Evolutionary conservation across 2,888 invertebrate genomes (phyloP).

Genomic region (Himalopsyche japonica): DNA sequence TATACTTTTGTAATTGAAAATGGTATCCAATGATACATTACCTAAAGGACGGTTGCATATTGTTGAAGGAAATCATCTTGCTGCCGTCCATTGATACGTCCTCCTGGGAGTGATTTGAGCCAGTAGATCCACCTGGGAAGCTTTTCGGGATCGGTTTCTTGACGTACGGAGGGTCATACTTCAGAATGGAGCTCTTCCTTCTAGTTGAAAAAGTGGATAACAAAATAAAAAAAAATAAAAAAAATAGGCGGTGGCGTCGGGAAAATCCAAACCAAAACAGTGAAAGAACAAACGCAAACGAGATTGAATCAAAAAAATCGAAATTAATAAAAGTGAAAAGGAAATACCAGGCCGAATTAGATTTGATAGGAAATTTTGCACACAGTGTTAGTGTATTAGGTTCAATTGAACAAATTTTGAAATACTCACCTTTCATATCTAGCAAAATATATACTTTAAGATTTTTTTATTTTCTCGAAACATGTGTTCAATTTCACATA

Average conservation of each 20-base stretch:
- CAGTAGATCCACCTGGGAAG: conserved; percentile 65
- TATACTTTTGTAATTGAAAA: neutral
- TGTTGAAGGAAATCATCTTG: conserved; percentile 81
- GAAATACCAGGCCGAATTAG: conserved; percentile 39
- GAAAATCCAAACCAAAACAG: conserved; percentile 41
- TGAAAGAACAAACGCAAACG: conserved; percentile 40
- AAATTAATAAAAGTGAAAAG: conserved; percentile 41
- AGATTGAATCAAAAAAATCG: conserved; percentile 33
- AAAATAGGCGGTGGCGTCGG: conserved; percentile 30
- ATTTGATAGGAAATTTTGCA: conserved; percentile 15
- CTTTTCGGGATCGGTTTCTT: conserved; percentile 82
- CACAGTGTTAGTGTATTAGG: neutral
- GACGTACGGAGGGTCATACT: conserved; percentile 85
- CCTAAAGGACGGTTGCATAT: conserved; percentile 71
- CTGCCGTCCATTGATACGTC: conserved; percentile 80
- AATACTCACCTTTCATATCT: neutral
- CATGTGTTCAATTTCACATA: neutral
- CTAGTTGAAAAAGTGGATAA: conserved; percentile 52
- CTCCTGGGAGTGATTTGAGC: conserved; percentile 77
- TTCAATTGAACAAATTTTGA: neutral
- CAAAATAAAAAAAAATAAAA: conserved; percentile 41
- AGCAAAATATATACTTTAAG: neutral
- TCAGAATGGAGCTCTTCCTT: conserved; percentile 88
- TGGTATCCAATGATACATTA: conserved; percentile 48
- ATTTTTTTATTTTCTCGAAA: neutral